Evolutionary conservation across 2,113 vertebrate species (phyloP), one percentile per base, ranked within the genome.

Genomic region (Zeus faber): DNA sequence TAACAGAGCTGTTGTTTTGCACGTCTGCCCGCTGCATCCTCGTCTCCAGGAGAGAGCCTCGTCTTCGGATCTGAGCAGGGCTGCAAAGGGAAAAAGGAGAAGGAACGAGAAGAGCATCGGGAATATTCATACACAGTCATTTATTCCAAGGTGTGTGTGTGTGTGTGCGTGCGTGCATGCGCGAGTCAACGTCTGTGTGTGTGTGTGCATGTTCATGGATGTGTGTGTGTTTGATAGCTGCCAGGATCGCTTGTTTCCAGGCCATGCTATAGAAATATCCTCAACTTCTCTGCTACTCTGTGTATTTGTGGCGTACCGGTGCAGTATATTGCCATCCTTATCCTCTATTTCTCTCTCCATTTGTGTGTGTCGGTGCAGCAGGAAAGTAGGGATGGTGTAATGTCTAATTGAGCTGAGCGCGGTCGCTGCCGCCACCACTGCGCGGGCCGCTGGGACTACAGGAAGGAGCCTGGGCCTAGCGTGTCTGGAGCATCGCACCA

Each of bases 381-480:
- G 58, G 43, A 74, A 81, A 50, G 60, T 55, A 57, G 62, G 49
- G 82, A 82, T 77, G 79, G 77, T 88, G 70, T 84, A 58, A 84
- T 55, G 73, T 88, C 72, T 83, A 79, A 79, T 37, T 85, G 80
- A 86, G 86, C 70, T 26, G 71, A 77, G 76, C 79, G 67, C 47
- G 50, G 70, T 74, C 54, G 25, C 80, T 26, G 59, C 56, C 58
- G 65, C 71, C 60, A 40, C 74, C 41, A 55, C 79, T 83, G 78
- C 62, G 75, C 65, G 82, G 83, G 82, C 84, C 81, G 82, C 53
- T 64, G 76, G 79, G 81, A 83, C 67, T 52, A 65, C 58, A 47
- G 39, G 65, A 76, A 82, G 74, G 83, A 86, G 81, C 83, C 81
- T 74, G 81, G 82, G 85, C 85, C 85, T 85, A 46, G 56, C 75